Evolutionary conservation across 2,888 invertebrate species (phyloP).

Genomic region (Macrosiphum euphorbiae): DNA sequence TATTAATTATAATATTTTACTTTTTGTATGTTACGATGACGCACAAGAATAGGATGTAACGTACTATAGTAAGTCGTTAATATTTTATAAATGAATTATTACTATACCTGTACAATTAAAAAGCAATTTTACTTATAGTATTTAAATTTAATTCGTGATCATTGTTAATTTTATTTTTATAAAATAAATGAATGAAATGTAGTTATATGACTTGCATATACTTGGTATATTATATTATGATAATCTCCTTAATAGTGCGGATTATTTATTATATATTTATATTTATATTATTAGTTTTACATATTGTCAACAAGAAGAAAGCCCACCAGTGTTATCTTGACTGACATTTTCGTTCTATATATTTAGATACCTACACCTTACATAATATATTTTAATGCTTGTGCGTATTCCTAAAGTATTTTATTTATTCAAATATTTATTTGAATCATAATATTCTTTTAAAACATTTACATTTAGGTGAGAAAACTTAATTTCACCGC

Average conservation of each 20-base stretch:
- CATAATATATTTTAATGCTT: neutral
- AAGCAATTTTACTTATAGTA: constrained; percentile 10
- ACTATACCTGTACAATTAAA: neutral
- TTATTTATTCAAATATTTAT: neutral
- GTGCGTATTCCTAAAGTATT: neutral
- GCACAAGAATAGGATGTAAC: neutral
- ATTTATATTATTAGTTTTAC: constrained; percentile 6
- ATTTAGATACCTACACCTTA: neutral
- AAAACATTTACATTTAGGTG: neutral
- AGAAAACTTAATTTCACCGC: neutral
- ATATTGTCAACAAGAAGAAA: neutral
- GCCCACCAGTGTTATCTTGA: constrained; percentile 23
- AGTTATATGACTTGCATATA: neutral
- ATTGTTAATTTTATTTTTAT: neutral
- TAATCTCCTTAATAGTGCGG: constrained; percentile 22
- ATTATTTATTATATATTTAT: neutral
- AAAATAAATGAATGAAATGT: neutral
- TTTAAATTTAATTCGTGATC: constrained; percentile 47
- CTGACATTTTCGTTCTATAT: neutral
- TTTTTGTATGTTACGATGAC: neutral
- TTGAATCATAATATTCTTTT: neutral
- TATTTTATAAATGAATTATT: neutral
- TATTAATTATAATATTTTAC: constrained; percentile 5
- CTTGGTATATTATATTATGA: neutral
- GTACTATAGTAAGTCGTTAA: neutral